phyloP scores from a whole-genome alignment of 2,888 invertebrate genomes.

The Polyploca ridens region DNA sequence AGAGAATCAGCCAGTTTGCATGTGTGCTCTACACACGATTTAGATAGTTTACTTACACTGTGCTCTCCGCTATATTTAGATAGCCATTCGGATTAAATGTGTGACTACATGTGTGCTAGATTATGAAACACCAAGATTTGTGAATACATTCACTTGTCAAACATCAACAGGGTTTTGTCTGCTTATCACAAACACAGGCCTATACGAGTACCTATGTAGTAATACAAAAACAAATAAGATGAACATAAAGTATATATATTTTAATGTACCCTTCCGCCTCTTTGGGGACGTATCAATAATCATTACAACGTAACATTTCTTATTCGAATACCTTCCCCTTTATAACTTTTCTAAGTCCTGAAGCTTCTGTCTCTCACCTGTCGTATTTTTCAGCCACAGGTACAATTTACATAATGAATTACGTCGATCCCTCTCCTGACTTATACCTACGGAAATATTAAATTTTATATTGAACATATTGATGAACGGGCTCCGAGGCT shows the following conservation, averaged over 20 bases:
- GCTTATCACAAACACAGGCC: no score
- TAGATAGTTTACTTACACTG: no score
- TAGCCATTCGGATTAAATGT: no score
- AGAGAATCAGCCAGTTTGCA: neutral
- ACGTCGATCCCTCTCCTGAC: constrained; percentile 33
- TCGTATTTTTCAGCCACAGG: constrained; percentile 37
- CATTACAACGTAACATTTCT: constrained; percentile 18
- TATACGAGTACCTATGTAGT: no score
- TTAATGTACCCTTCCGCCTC: neutral
- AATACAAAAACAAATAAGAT: neutral
- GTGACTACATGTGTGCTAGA: no score
- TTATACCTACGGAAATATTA: constrained; percentile 19
- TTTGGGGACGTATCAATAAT: constrained; percentile 16
- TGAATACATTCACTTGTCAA: no score
- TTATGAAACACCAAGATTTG: no score
- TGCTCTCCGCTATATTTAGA: no score
- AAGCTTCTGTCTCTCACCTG: constrained; percentile 28
- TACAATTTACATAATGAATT: constrained; percentile 51
- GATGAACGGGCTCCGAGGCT: neutral
- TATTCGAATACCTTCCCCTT: neutral
- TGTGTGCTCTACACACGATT: no score
- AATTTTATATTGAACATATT: constrained; percentile 1
- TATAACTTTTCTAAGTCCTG: neutral
- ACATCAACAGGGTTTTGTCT: no score
- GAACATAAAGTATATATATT: neutral